Evolutionary conservation across 2,797 vertebrate genomes (phyloP), one percentile per base, ranked within the genome.

Genomic region (Lerista edwardsae): DNA sequence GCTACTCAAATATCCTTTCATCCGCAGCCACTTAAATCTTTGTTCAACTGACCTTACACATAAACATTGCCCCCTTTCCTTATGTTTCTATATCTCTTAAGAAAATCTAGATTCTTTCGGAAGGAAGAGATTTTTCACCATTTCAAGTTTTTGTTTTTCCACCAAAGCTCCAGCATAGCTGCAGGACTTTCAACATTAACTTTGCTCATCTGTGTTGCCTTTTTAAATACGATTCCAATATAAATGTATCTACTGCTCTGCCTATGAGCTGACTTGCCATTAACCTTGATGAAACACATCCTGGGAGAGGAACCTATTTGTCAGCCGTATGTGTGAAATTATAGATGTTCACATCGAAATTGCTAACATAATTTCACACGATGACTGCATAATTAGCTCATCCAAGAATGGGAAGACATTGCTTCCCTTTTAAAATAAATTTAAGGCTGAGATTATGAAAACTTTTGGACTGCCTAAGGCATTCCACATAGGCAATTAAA

Each of bases 401-500:
- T 57, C 31, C 44, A 83, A 83, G 44, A 83, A 75, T 44, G 19
- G 62, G n/a, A n/a, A n/a, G n/a, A n/a, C n/a, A n/a, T n/a, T n/a
- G n/a, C n/a, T n/a, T n/a, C n/a, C n/a, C n/a, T n/a, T n/a, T n/a
- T n/a, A n/a, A n/a, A n/a, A n/a, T 27, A 75, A 67, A 6, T 44
- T 44, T 44, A 44, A 44, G 41, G 41, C 41, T 44, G 41, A 44
- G 9, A 39, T 76, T 83, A 67, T 4, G 3, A 57, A 76, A 62
- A 2, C 21, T 51, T 83, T 76, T 21, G 62, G 17, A 75, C 68
- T 41, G 47, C 41, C 27, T 27, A 29, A 29, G 44, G 17, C 31
- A 47, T 55, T 67, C 15, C 55, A 9, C 31, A 67, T 31, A n/a
- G 5, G 36, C 34, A 36, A n/a, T 67, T 15, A 29, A 36, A 21